A percentile compares a stretch with the other conserved stretches of the same genome.
Evolutionary conservation across 2,113 vertebrate species (phyloP).

Genomic region (Geococcyx californianus): DNA sequence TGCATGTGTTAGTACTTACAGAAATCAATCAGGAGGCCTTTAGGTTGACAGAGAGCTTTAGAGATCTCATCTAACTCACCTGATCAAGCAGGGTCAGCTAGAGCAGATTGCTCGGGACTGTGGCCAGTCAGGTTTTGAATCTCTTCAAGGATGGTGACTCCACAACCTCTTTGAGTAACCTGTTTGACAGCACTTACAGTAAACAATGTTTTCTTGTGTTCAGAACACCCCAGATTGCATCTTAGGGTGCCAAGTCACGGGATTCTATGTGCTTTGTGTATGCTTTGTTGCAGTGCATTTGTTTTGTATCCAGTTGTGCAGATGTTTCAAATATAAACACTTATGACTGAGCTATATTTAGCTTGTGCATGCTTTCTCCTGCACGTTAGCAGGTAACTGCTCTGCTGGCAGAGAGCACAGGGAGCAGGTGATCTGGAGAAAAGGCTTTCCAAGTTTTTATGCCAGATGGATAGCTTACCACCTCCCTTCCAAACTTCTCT

Average conservation of each 20-base stretch:
- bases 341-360: constrained; percentile 11
- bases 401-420: not conserved
- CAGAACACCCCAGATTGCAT: not conserved
- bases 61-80: not conserved
- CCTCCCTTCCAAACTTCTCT: not conserved
- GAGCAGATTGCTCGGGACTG: too few relatives aligned
- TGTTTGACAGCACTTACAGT: not conserved
- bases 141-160: not conserved
- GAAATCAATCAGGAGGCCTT: not conserved
- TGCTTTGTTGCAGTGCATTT: not conserved
- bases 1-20: not conserved
- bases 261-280: constrained; percentile 20
- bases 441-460: not conserved
- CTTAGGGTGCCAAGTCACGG: not conserved
- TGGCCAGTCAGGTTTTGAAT: not conserved
- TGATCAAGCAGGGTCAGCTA: not conserved
- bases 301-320: constrained; percentile 39
- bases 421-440: not conserved
- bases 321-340: constrained; percentile 38
- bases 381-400: not conserved
- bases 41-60: not conserved
- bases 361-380: not conserved
- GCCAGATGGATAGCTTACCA: not conserved
- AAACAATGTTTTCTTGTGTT: not conserved
- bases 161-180: not conserved